phyloP scores from a whole-genome alignment of 2,797 vertebrate species.

The Lepus townsendii region DNA sequence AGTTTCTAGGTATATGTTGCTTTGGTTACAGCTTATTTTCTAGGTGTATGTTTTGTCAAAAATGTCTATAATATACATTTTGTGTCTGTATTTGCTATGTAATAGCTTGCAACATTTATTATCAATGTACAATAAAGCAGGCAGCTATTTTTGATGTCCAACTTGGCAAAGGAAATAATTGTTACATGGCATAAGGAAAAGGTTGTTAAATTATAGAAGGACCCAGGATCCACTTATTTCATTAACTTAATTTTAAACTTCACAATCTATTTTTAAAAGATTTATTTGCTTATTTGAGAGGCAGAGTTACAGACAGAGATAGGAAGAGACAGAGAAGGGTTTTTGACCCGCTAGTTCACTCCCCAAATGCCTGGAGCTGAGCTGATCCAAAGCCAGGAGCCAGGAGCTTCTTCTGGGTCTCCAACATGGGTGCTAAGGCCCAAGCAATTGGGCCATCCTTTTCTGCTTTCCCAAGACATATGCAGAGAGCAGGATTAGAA shows the following conservation, averaged over 20 bases:
- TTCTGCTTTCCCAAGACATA: too few species aligned
- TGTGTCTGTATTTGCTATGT: not conserved
- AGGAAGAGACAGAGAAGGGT: too few species aligned
- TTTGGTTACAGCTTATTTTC: not conserved
- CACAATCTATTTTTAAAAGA: not conserved
- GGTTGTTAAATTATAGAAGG: conserved; percentile 28
- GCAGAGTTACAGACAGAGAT: too few species aligned
- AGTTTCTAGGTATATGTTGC: too few species aligned
- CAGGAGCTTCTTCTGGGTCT: too few species aligned
- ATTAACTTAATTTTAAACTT: conserved; percentile 26
- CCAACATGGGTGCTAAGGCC: too few species aligned
- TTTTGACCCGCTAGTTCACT: too few species aligned
- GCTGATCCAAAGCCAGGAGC: too few species aligned
- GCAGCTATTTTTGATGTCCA: not conserved
- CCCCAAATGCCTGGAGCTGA: too few species aligned
- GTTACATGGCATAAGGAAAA: not conserved
- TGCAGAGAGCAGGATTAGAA: too few species aligned
- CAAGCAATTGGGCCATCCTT: too few species aligned
- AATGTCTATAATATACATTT: not conserved
- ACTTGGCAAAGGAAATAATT: conserved; percentile 14
- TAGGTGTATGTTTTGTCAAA: not conserved
- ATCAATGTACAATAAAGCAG: not conserved
- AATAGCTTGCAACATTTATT: not conserved
- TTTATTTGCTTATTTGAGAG: too few species aligned
- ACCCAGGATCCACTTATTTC: not conserved